Conservation (phyloP, 2,888 invertebrate species). For the Noctua janthina region DNA sequence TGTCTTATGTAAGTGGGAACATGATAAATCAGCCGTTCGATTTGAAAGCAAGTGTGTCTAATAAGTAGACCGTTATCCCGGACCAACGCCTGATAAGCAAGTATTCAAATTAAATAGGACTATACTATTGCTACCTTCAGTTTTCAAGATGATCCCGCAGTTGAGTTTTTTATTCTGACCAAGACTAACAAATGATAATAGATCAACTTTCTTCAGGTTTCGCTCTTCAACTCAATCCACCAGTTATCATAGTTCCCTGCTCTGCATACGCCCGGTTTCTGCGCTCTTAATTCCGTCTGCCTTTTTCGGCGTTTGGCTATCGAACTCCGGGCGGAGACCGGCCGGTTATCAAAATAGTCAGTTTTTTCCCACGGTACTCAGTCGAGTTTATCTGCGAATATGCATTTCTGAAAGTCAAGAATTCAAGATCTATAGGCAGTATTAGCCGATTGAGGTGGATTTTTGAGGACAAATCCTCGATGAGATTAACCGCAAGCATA, state of each 20-base stretch:
- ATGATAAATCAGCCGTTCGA: slow-evolving; percentile 78
- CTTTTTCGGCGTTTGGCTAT: slow-evolving; percentile 6
- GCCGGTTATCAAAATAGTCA: not conserved
- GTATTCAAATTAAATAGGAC: slow-evolving; percentile 80
- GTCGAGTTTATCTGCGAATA: not conserved
- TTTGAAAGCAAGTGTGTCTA: slow-evolving; percentile 76
- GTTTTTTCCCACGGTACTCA: slow-evolving; percentile 17
- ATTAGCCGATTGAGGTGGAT: not conserved
- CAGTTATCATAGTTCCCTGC: not conserved
- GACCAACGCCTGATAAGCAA: slow-evolving; percentile 75
- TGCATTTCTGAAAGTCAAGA: slow-evolving; percentile 32
- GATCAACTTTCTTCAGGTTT: not conserved
- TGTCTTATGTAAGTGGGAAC: slow-evolving; percentile 66
- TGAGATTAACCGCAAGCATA: slow-evolving; percentile 36
- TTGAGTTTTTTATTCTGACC: too few relatives aligned
- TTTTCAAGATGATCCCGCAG: not conserved
- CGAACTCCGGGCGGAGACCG: slow-evolving; percentile 4
- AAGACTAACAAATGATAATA: not conserved
- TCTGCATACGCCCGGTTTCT: not conserved
- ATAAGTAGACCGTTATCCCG: slow-evolving; percentile 83
- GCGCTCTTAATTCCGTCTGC: not conserved
- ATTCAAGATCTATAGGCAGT: slow-evolving; percentile 14
- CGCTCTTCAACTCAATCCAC: not conserved
- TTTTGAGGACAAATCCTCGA: slow-evolving; percentile 25
- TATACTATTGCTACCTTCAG: not conserved